Base-by-base conservation (phyloP, 2,888 invertebrate genomes). In the Lysandra coridon region DNA sequence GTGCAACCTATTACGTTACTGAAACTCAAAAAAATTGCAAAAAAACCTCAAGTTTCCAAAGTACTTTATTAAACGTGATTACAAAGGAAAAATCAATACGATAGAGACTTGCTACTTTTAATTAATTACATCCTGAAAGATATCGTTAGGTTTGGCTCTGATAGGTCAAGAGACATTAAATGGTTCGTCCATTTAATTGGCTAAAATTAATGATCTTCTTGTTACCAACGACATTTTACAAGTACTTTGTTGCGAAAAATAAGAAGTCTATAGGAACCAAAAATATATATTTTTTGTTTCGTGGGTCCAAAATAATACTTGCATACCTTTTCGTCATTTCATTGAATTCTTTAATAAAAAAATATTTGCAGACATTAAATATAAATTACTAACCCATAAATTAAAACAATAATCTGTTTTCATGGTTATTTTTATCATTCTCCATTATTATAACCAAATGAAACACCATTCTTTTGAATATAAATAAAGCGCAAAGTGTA, bases 151-250 rank as follows among this genome's bases (percentile, higher is more conserved):
- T 14, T 23, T 33, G 76, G 57, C 76, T 7, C 75, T 14, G 57
- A 33, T 6, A 76, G 76, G 53, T 53, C 76, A 57, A 57, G 75
- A 75, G 76, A 33, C 76, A 57, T 53, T n/a, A 53, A 57, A 76
- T 57, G 76, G 30, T 5, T 5, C 76, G 6, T 17, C 33, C 75
- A 37, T 53, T 23, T 74, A 74, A 75, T 33, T 53, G 75, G 30
- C 75, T 75, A 75, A 57, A 57, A 74, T 74, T 44, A 44, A 44
- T 44, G 17, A 69, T 33, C 64, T 30, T 2, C 64, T 30, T 6
- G 14, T 44, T 44, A 44, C 74, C 44, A 10, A 74, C 7, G 40
- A 74, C 23, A 10, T 73, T 73, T 14, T 37, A 73, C 17, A 57
- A 57, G 57, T 40, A 74, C 23, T 44, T 44, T 37, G 5, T 73